Evolutionary conservation across 2,797 vertebrate genomes (phyloP).

Genomic region (Vireo griseus): DNA sequence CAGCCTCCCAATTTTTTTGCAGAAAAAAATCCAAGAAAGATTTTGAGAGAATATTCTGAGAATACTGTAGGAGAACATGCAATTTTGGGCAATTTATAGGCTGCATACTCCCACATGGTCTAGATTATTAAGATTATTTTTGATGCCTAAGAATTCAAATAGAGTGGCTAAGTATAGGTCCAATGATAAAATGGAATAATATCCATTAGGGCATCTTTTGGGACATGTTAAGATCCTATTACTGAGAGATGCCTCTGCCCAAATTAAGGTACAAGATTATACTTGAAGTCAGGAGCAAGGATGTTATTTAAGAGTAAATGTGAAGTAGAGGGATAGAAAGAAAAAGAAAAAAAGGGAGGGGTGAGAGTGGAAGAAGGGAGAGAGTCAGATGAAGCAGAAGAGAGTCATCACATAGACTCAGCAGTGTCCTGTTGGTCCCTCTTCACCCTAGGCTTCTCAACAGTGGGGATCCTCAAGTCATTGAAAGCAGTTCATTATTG

Average conservation of each 20-base stretch:
- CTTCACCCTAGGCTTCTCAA: not conserved
- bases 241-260: not conserved
- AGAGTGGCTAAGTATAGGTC: not conserved
- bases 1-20: not conserved
- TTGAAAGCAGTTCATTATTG: not conserved
- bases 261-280: not conserved
- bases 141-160: not conserved
- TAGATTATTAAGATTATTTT: not conserved
- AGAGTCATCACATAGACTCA: not conserved
- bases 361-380: not conserved
- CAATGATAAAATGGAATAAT: not conserved
- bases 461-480: not conserved
- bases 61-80: not conserved
- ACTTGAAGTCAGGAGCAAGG: not conserved
- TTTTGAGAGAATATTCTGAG: not conserved
- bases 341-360: not conserved
- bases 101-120: not conserved
- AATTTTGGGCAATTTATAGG: not conserved
- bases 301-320: not conserved
- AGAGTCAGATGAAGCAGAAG: not conserved
- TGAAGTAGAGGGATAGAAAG: not conserved
- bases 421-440: not conserved
- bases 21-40: not conserved
- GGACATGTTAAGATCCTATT: not conserved
- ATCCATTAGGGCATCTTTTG: not conserved